Conservation (phyloP, 2,113 vertebrate species). For the Malurus melanocephalus region DNA sequence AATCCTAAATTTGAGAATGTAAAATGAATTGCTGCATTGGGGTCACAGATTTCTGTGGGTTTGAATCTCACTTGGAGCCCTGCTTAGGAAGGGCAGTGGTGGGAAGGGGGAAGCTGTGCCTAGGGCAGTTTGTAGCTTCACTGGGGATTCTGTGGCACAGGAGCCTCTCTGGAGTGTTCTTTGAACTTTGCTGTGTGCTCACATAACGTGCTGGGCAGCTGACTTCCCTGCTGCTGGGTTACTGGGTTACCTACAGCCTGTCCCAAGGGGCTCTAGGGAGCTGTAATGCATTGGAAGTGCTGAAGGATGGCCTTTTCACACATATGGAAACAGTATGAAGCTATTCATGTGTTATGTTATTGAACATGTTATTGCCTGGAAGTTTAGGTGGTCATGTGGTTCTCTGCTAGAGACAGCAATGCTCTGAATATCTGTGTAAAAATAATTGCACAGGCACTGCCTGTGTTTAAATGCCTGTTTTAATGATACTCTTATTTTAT, state of each 20-base stretch:
- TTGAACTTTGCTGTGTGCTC: not conserved
- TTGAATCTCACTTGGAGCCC: not conserved
- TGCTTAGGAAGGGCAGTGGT: not conserved
- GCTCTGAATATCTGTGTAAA: not conserved
- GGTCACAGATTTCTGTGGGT: not conserved
- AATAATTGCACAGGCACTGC: not conserved
- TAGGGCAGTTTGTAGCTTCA: not conserved
- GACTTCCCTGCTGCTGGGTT: not conserved
- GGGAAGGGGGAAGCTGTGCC: not conserved
- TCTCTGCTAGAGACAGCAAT: not conserved
- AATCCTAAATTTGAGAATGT: not conserved
- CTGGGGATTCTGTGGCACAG: not conserved
- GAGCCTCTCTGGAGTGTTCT: not conserved
- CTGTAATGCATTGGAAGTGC: not conserved
- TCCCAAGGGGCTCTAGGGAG: not conserved
- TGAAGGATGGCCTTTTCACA: not conserved
- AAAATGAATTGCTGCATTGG: not conserved
- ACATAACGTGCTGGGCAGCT: not conserved
- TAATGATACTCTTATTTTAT: not conserved
- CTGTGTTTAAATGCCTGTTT: not conserved
- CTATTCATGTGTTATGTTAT: accelerated
- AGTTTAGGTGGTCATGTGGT: not conserved
- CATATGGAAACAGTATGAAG: not conserved
- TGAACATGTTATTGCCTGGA: not conserved
- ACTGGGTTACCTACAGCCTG: accelerated